These are phyloP conservation scores for Leucophenga maculata DNA, from an alignment of 2,888 invertebrate species.

Conservation along the genomic window DNA sequence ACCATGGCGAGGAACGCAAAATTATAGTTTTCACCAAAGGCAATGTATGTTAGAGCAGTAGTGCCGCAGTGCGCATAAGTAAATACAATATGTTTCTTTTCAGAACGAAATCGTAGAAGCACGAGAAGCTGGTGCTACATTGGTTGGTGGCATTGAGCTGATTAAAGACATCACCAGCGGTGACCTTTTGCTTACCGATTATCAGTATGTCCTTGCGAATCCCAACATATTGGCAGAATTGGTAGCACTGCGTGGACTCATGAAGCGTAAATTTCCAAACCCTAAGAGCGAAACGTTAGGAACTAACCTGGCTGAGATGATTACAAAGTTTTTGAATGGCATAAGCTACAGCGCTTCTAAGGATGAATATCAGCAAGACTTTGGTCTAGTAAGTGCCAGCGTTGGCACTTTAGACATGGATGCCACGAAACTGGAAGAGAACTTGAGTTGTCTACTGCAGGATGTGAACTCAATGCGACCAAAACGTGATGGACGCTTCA, in stretches of 20 bases:
- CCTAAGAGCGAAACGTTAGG: slow-evolving; percentile 79
- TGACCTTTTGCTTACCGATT: slow-evolving; percentile 79
- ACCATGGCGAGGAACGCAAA: slow-evolving; percentile 79
- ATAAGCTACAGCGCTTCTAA: slow-evolving; percentile 79
- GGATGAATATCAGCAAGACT: slow-evolving; percentile 81
- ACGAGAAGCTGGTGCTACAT: slow-evolving; percentile 80
- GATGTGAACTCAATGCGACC: slow-evolving; percentile 79
- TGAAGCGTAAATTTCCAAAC: slow-evolving; percentile 85
- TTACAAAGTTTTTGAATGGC: slow-evolving; percentile 80
- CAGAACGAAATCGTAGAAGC: slow-evolving; percentile 74
- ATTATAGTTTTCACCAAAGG: slow-evolving; percentile 84
- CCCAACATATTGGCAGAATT: slow-evolving; percentile 85
- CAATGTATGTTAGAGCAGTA: slow-evolving; percentile 65
- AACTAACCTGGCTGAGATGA: slow-evolving; percentile 76
- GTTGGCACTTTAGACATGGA: slow-evolving; percentile 86
- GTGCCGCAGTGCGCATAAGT: background rate
- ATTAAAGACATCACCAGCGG: slow-evolving; percentile 86
- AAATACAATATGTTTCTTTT: background rate
- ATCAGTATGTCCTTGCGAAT: slow-evolving; percentile 83
- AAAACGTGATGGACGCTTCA: slow-evolving; percentile 80
- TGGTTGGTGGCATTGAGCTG: slow-evolving; percentile 82
- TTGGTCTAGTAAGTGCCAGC: slow-evolving; percentile 78
- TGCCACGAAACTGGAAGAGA: slow-evolving; percentile 79
- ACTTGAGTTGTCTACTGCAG: slow-evolving; percentile 78
- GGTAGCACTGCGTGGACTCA: slow-evolving; percentile 81